phyloP scores from a whole-genome alignment of 2,113 vertebrate species.

The Opisthocomus hoazin region DNA sequence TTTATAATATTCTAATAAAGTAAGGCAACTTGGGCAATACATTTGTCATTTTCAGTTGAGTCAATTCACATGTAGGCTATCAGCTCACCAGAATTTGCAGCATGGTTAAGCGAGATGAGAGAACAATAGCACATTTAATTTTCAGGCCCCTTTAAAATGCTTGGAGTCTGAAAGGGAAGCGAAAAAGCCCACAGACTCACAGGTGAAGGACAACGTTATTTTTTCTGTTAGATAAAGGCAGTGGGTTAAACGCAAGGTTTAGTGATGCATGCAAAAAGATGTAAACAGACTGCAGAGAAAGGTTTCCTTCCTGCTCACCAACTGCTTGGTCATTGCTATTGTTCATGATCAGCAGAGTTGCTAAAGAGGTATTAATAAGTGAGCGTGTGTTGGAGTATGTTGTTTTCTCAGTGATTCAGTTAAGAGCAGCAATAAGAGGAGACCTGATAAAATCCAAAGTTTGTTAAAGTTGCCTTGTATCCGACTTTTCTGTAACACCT shows the following conservation, averaged over 20 bases:
- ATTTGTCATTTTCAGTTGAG: neutral
- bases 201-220: neutral
- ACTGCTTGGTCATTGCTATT: neutral
- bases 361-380: neutral
- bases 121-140: neutral
- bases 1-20: neutral
- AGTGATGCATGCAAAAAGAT: neutral
- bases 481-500: rapidly evolving
- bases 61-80: neutral
- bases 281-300: neutral
- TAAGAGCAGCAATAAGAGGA: neutral
- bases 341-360: neutral
- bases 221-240: neutral
- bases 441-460: neutral
- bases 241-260: neutral
- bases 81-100: neutral
- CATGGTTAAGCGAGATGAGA: neutral
- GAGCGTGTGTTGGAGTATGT: neutral
- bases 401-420: neutral
- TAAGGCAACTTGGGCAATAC: neutral
- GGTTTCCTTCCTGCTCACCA: neutral
- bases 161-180: neutral
- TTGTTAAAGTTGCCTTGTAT: neutral
- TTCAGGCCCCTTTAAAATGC: neutral
- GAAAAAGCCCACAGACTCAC: neutral